A percentile compares a stretch with the other conserved stretches of the same genome.
phyloP scores from a whole-genome alignment of 92 coral and sea anemone species.

The Phenganax subtilis region DNA sequence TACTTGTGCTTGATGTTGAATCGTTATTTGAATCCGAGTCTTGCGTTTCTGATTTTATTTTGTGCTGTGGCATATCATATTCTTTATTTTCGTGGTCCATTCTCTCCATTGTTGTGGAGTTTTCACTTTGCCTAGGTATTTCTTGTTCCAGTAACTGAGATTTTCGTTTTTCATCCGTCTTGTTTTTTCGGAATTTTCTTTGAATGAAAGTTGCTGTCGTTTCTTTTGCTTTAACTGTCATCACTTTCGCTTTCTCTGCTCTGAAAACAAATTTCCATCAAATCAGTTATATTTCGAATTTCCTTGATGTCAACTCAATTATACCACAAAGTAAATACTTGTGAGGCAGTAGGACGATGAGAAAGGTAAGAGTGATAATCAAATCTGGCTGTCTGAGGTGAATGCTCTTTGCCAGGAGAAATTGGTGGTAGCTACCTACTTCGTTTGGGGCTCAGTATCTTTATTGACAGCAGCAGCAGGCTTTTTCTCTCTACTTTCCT shows the following conservation, averaged over 20 bases:
- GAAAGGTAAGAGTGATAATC: too few relatives aligned
- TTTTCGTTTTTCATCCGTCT: conserved; percentile 23
- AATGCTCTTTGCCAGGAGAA: too few relatives aligned
- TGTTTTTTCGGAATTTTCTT: conserved; percentile 21
- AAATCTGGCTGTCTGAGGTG: too few relatives aligned
- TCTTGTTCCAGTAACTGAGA: conserved; percentile 2
- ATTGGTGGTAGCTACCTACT: neutral
- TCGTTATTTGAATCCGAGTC: neutral
- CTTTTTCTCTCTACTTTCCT: conserved; percentile 56
- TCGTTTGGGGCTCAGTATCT: conserved; percentile 42
- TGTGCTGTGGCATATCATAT: neutral
- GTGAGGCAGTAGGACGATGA: neutral
- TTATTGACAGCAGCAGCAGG: conserved; percentile 32
- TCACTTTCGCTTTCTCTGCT: conserved; percentile 12
- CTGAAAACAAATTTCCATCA: neutral
- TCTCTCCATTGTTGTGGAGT: conserved; percentile 2
- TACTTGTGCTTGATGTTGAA: neutral
- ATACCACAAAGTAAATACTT: neutral
- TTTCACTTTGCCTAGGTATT: neutral
- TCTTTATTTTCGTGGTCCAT: conserved; percentile 19
- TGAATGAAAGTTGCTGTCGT: conserved; percentile 17
- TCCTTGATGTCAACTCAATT: too few relatives aligned
- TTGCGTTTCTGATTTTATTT: neutral
- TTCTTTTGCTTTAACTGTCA: conserved; percentile 18
- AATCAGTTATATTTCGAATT: too few relatives aligned